Base-by-base conservation (phyloP, 2,113 vertebrate genomes). In the Dolichallabes microphthalmus region DNA sequence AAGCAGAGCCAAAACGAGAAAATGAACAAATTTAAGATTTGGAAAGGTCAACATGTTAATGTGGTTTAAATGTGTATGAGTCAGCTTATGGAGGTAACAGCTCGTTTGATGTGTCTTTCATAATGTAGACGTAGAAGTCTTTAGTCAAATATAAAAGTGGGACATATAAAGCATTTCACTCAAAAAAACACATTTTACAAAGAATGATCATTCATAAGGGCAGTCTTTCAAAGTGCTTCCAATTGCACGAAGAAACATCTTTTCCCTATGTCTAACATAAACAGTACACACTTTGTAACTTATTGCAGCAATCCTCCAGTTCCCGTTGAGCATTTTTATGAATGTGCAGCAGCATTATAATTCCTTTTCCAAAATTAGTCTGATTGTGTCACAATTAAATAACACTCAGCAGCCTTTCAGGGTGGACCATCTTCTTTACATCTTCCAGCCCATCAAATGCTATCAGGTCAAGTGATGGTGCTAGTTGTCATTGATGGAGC, bases 401-500 rank as follows among this genome's bases (percentile, higher is more conserved):
- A 82, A 63, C 32, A 78, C 75, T 55, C 52, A 22, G 69, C 80
- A 74, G 85, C 63, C 80, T 84, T 73, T 32, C 50, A 71, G 64
- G 90, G 82, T 83, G 87, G 61, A 58, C 77, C 35, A 69, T 57
- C 61, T 11, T n/a, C 45, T 82, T 84, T 81, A 55, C 7, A 52
- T 63, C 74, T 35, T 30, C 57, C 50, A 35, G 61, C 52, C 79
- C 79, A 66, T 60, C 60, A 30, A 25, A 64, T 61, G 50, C 76
- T 58, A 50, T 53, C 64, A 25, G n/a, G 89, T 94, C 96, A 96
- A 91, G 95, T 95, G 91, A 94, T 88, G 79, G 93, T 93, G 90
- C 94, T 95, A 0, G 92, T 80, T 10, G 95, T 90, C 2, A 94
- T 91, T 14, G 82, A 32, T 0, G 96, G 92, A 52, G 89, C 87